Evolutionary conservation across 35 echinoderm and acorn worm genomes (phyloP), one percentile per base, ranked within the genome.

Genomic region (Strongylocentrotus purpuratus): DNA sequence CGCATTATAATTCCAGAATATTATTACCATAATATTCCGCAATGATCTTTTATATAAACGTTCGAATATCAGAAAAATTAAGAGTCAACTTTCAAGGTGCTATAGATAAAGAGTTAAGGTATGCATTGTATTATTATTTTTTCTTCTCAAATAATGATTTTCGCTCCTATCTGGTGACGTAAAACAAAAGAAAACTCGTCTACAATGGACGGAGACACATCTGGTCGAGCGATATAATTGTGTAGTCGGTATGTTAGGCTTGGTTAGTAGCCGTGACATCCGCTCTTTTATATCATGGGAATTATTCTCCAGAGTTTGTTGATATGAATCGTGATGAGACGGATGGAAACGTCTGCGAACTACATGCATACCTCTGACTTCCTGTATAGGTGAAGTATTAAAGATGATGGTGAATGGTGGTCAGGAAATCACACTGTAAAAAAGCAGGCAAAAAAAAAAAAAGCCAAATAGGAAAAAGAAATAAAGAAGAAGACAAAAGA

Each of bases 281-380:
- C 65, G 65, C 28, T 78, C 65, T 78, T 78, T 78, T 78, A 78
- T 78, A n/a, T 78, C 65, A 28, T 78, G 65, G 65, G 65, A 78
- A 78, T 78, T 28, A 78, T 78, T 78, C 65, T 78, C 65, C 22
- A 28, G 28, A 78, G 65, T 78, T 78, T 78, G 65, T 7, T 78
- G 65, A 78, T n/a, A 78, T n/a, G 65, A 78, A 78, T n/a, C 65
- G 65, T 78, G 20, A 78, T 78, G 65, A 78, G 65, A 78, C 28
- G 65, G 28, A 78, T 78, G 65, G 25, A 78, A 78, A 4, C 22
- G 20, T 78, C 25, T 78, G 4, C 7, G 3, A 78, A 78, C 65
- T 18, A 78, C 65, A 78, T 28, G 25, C 65, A 78, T 78, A 55
- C 50, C 50, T 78, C 65, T 4, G 5, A 7, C 25, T 71, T 71